Percentiles rank a stretch among this genome's conserved stretches.
These are phyloP conservation scores for Lepidostoma basale DNA, from an alignment of 1,140 invertebrate species.

Conservation along the genomic window DNA sequence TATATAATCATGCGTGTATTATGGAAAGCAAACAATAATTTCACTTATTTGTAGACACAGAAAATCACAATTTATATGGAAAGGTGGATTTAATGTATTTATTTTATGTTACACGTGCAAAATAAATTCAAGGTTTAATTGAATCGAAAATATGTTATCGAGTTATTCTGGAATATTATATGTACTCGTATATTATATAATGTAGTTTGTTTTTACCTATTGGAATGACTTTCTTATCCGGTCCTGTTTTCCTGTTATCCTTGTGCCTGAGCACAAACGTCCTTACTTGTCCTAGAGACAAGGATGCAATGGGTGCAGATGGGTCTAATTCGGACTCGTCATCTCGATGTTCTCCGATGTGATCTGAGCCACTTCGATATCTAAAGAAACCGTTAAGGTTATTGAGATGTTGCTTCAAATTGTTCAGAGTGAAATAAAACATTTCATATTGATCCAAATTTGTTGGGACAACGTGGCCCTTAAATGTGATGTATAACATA, in stretches of 20 bases:
- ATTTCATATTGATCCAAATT: no score
- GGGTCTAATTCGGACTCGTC: constrained; percentile 71
- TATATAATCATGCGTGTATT: no score
- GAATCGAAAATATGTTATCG: not conserved
- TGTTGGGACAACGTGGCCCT: no score
- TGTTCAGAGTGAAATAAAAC: no score
- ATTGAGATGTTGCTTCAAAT: no score
- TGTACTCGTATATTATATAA: not conserved
- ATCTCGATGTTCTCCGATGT: constrained; percentile 76
- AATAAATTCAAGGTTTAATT: not conserved
- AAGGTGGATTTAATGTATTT: no score
- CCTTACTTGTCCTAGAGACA: constrained; percentile 70
- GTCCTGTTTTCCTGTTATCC: constrained; percentile 60
- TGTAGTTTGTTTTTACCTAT: constrained; percentile 48
- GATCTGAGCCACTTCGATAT: constrained; percentile 72
- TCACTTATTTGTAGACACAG: no score
- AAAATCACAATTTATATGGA: no score
- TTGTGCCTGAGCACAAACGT: constrained; percentile 71
- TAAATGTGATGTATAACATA: no score
- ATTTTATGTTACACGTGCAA: no score
- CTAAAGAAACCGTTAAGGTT: constrained; percentile 50
- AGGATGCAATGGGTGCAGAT: constrained; percentile 68
- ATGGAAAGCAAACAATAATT: no score
- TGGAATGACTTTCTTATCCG: constrained; percentile 53
- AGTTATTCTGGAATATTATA: not conserved